These are phyloP conservation scores for Bombus difficillimus DNA, from an alignment of 1,140 invertebrate genomes.

Conservation along the genomic window DNA sequence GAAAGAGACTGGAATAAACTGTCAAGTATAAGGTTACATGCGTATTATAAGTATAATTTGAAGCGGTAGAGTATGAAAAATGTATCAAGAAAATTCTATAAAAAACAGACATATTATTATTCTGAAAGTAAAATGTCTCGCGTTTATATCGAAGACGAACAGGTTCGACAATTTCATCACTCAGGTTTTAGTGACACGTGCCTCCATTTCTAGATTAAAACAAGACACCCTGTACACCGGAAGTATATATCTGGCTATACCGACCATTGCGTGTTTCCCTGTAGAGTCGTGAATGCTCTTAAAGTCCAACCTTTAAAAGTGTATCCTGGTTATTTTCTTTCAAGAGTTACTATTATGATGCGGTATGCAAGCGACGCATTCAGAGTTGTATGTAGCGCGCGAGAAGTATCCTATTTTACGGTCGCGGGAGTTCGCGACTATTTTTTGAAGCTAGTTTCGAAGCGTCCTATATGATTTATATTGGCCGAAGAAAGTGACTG, in stretches of 20 bases:
- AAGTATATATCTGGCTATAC: neutral
- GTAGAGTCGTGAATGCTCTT: conserved; percentile 13
- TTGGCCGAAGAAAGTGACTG: neutral
- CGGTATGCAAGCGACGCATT: conserved; percentile 11
- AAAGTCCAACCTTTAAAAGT: conserved; percentile 13
- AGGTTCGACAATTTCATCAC: neutral
- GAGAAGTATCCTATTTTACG: conserved; percentile 31
- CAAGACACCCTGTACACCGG: neutral
- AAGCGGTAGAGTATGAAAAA: no score
- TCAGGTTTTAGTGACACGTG: neutral
- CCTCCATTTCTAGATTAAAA: conserved; percentile 7
- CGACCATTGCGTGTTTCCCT: neutral
- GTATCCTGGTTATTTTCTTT: conserved; percentile 27
- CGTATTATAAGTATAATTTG: no score
- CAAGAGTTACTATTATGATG: conserved; percentile 21
- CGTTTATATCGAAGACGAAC: neutral
- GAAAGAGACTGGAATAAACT: neutral
- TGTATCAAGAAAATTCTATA: neutral
- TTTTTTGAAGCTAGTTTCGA: conserved; percentile 15
- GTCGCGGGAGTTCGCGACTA: conserved; percentile 2
- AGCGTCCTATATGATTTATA: conserved; percentile 30
- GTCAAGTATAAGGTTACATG: neutral
- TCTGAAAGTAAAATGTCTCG: neutral
- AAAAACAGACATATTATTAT: neutral
- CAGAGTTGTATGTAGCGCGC: conserved; percentile 1